Evolutionary conservation across 2,113 vertebrate genomes (phyloP).

Genomic region (Marmota flaviventris): DNA sequence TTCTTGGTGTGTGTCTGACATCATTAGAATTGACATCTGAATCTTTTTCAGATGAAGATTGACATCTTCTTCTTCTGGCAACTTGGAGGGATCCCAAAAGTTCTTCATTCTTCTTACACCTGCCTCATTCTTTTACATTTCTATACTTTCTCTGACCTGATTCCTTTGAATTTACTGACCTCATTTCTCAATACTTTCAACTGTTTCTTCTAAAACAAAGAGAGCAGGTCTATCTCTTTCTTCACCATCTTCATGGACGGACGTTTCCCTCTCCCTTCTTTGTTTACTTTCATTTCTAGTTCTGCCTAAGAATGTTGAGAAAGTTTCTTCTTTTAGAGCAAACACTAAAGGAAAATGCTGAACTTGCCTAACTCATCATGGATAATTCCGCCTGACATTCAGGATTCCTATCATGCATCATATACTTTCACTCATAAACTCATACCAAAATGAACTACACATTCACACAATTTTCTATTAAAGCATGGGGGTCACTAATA

Average conservation of each 20-base stretch:
- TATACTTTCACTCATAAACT: neutral
- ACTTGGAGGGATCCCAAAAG: neutral
- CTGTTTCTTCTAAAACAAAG: neutral
- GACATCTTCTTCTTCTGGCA: neutral
- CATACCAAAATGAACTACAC: neutral
- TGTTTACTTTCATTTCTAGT: neutral
- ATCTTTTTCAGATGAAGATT: neutral
- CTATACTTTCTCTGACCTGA: neutral
- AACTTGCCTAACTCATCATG: neutral
- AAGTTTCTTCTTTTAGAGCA: neutral
- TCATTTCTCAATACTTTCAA: neutral
- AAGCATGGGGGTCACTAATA: neutral
- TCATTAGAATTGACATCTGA: neutral
- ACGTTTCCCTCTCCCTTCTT: neutral
- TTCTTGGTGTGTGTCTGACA: neutral
- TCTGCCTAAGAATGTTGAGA: neutral
- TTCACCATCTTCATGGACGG: fast-evolving
- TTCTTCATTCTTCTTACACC: neutral
- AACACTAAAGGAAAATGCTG: neutral
- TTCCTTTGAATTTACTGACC: neutral
- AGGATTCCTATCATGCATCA: neutral
- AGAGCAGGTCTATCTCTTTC: neutral
- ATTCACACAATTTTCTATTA: neutral
- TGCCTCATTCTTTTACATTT: neutral
- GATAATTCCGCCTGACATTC: neutral